Evolutionary conservation across 2,888 invertebrate genomes (phyloP), one percentile per base, ranked within the genome.

Genomic region (Xestia sexstrigata): DNA sequence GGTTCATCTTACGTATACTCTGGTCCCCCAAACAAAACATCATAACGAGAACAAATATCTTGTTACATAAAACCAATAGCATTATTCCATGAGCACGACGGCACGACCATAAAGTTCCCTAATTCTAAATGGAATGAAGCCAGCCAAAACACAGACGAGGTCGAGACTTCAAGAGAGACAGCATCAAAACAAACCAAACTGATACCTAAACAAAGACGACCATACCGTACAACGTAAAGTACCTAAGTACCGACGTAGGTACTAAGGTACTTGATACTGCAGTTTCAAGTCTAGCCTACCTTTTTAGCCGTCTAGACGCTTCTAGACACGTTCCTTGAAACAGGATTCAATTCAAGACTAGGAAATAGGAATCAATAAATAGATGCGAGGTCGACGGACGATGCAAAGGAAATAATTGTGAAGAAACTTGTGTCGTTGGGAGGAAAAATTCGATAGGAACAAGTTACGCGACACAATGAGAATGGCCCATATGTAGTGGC

Each of bases 301-400:
- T 88, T 90, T 90, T 90, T 90, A 89, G 74, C 87, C 83, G 95
- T 95, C 95, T 95, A 95, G 95, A 95, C 95, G 89, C 90, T 91
- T 65, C 65, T 91, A 94, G 91, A 93, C 93, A 85, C 84, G 84
- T 89, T 87, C 89, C 90, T 89, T 89, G 90, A 90, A 93, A 93
- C 93, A 92, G 92, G 93, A 93, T 93, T 92, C 90, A 90, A 91
- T 91, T 91, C 90, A 88, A 92, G 90, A 90, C 90, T 86, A 83
- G 89, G 90, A 92, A 90, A 90, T 86, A 83, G 89, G 90, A 92
- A 94, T 94, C 94, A 93, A 94, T 94, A 90, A 94, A 95, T 93
- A 95, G 93, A 93, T 88, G 86, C 79, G 89, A 91, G 93, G 91
- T 93, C 93, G 92, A 92, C 87, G 95, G 76, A 91, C 94, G 83